A percentile compares a stretch with the other conserved stretches of the same genome.
Evolutionary conservation across 2,113 vertebrate species (phyloP).

Genomic region (Paracanthobrama guichenoti): DNA sequence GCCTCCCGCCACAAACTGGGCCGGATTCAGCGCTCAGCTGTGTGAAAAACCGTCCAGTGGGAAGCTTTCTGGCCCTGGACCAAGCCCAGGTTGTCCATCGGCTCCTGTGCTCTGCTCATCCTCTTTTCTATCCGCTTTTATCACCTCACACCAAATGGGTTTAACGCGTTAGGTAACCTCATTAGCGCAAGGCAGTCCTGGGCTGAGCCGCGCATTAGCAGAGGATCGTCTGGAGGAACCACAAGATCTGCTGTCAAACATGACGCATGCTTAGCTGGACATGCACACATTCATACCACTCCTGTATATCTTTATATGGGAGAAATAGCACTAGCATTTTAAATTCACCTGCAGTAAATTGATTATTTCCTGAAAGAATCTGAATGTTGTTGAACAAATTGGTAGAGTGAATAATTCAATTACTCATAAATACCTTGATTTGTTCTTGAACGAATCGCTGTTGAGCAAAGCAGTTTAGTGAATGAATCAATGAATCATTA

Average conservation of each 20-base stretch:
- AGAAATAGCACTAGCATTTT: background rate
- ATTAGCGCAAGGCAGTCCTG: slow-evolving; percentile 1
- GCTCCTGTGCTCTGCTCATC: slow-evolving; percentile 23
- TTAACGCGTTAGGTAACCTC: slow-evolving; percentile 34
- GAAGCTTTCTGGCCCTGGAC: background rate
- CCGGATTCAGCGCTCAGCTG: background rate
- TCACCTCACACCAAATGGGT: slow-evolving; percentile 33
- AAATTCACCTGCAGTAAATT: background rate
- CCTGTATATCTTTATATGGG: background rate
- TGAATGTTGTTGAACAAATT: background rate
- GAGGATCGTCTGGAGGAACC: slow-evolving; percentile 17
- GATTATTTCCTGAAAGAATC: background rate
- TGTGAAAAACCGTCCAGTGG: background rate
- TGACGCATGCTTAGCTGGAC: background rate
- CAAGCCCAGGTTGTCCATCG: slow-evolving; percentile 13
- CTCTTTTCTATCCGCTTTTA: slow-evolving; percentile 28
- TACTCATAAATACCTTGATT: background rate
- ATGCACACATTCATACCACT: background rate
- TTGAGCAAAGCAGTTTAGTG: background rate
- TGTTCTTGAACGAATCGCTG: background rate
- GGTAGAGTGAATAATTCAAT: background rate
- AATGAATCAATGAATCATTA: background rate
- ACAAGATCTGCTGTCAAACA: slow-evolving; percentile 12
- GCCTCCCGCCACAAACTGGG: background rate
- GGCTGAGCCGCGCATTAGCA: slow-evolving; percentile 22